These are phyloP conservation scores for Mastomys coucha DNA, from an alignment of 2,113 vertebrate genomes.

Conservation along the genomic window DNA sequence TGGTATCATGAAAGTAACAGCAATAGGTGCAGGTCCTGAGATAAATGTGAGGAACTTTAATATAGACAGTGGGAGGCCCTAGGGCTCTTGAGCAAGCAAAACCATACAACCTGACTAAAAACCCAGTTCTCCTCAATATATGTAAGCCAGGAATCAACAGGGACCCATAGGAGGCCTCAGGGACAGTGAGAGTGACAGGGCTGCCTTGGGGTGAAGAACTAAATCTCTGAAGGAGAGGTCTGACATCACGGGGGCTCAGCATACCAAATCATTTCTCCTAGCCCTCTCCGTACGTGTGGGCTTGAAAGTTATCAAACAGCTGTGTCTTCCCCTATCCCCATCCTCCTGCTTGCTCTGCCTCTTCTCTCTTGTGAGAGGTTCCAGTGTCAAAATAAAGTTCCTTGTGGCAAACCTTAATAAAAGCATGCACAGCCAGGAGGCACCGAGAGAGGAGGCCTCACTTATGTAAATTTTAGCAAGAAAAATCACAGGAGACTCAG, in stretches of 20 bases:
- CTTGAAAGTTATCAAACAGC: neutral
- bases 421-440: neutral
- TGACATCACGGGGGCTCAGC: rapidly evolving
- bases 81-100: neutral
- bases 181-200: neutral
- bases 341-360: neutral
- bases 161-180: neutral
- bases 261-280: neutral
- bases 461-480: no score
- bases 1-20: neutral
- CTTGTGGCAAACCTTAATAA: neutral
- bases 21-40: no score
- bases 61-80: neutral
- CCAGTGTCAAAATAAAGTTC: neutral
- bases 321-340: neutral
- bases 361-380: neutral
- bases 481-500: neutral
- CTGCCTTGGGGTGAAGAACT: neutral
- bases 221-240: neutral
- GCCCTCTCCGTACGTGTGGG: neutral
- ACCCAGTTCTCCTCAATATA: neutral
- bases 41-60: neutral
- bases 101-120: rapidly evolving
- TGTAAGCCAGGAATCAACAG: neutral
- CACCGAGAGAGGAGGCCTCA: neutral